Base-by-base conservation (phyloP, 92 coral and sea anemone genomes). In the Parazoanthus swiftii region DNA sequence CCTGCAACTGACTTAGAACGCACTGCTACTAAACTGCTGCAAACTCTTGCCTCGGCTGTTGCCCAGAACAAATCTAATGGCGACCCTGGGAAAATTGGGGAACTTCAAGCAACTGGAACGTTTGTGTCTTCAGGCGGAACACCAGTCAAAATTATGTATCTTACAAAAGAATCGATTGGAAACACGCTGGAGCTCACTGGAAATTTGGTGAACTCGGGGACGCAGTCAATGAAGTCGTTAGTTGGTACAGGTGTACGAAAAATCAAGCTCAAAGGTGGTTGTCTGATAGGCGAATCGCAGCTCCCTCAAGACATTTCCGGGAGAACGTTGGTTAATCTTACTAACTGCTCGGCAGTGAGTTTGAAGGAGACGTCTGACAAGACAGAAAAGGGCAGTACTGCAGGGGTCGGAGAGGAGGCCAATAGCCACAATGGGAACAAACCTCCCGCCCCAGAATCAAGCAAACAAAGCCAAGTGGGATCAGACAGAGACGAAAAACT, bases 201-300 rank as follows among this genome's bases (percentile, higher is more conserved):
- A 51, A 71, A 71, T 25, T 11, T 84, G 23, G 79, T 33, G 42
- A 71, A 89, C 84, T 89, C 86, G 26, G 97, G 95, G 11, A 91
- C 94, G n/a, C 97, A 94, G 74, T 93, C 97, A 7, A 90, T 85
- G 77, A 91, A 88, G 59, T 88, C 94, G 23, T 80, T 94, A 93
- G 92, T 94, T 66, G 94, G 85, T 58, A 14, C 85, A 2, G 85
- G 97, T 70, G 38, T 94, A 3, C 86, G 79, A 82, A 94, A 89
- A 72, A 77, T 82, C 26, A 94, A 88, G 84, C 35, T 63, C 6
- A 92, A 89, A 29, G 87, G 87, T 23, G 87, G 87, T 3, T 70
- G 87, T 71, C 67, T 84, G 48, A 44, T 84, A 43, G 87, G 77
- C 6, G 87, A 44, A 8, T 84, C 87, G 16, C 87, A 84, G 29